Percentiles rank a stretch among this genome's conserved stretches.
Conservation (phyloP, 2,888 invertebrate species). For the Archips crataeganus region DNA sequence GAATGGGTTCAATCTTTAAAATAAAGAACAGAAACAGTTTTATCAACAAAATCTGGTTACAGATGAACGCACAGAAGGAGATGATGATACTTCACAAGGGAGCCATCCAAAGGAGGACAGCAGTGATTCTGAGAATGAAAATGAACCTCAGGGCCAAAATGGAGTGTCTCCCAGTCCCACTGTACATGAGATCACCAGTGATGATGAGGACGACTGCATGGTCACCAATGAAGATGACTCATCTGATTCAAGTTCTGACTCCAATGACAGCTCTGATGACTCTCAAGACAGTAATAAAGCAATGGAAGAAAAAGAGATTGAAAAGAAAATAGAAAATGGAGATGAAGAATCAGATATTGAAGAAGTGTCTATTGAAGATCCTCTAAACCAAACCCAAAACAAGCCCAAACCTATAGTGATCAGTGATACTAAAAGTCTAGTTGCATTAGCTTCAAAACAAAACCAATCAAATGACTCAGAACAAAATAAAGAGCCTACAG, state of each 20-base stretch:
- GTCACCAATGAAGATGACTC: conserved; percentile 75
- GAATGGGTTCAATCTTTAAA: background rate
- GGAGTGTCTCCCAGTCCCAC: conserved; percentile 75
- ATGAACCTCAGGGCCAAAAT: conserved; percentile 76
- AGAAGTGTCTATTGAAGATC: conserved; percentile 90
- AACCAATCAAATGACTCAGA: conserved; percentile 66
- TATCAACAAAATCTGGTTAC: conserved; percentile 45
- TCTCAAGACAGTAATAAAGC: conserved; percentile 76
- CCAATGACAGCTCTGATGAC: conserved; percentile 87
- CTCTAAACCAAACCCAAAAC: conserved; percentile 77
- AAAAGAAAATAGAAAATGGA: conserved; percentile 84
- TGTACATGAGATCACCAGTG: conserved; percentile 83
- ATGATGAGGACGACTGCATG: conserved; percentile 75
- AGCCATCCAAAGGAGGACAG: conserved; percentile 80
- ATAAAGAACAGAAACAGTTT: background rate
- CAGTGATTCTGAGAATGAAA: conserved; percentile 74
- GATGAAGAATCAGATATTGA: conserved; percentile 88
- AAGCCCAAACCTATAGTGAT: conserved; percentile 87
- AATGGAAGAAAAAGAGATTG: conserved; percentile 82
- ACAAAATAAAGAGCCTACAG: conserved; percentile 90
- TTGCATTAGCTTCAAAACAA: conserved; percentile 88
- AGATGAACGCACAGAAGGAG: conserved; percentile 82
- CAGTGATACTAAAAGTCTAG: conserved; percentile 90
- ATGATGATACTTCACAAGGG: conserved; percentile 82
- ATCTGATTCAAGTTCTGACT: conserved; percentile 84